Conservation (phyloP, 2,113 vertebrate genomes). For the Lycaon pictus region DNA sequence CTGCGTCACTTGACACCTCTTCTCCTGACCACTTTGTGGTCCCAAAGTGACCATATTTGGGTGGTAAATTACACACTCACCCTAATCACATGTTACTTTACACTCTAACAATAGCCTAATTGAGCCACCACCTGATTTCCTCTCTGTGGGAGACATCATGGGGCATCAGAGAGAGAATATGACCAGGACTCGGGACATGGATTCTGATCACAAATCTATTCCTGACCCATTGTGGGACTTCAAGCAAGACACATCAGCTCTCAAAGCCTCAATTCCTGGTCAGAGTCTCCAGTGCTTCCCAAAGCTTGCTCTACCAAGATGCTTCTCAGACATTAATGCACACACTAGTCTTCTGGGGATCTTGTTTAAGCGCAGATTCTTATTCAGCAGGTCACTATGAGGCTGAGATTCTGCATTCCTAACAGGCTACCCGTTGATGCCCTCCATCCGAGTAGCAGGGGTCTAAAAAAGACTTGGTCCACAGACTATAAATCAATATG, state of each 20-base stretch:
- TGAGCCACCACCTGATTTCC: not conserved
- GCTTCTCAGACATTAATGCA: not conserved
- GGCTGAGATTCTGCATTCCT: not conserved
- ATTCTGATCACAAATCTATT: not conserved
- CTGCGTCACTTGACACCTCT: not conserved
- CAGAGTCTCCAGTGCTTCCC: not conserved
- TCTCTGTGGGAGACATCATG: not conserved
- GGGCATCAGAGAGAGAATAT: not conserved
- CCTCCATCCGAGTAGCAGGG: not conserved
- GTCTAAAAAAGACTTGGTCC: not conserved
- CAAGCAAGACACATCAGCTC: not conserved
- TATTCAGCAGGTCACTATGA: not conserved
- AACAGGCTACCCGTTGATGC: not conserved
- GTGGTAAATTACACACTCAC: not conserved
- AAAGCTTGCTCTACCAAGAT: not conserved
- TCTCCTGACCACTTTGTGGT: not conserved
- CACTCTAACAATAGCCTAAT: not conserved
- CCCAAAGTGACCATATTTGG: not conserved
- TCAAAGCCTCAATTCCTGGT: not conserved
- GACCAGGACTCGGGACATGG: not conserved
- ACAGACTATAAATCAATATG: not conserved
- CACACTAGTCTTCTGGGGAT: not conserved
- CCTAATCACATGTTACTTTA: not conserved
- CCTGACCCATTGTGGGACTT: not conserved
- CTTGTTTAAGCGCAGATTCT: not conserved